These are phyloP conservation scores for Lucilia sericata DNA, from an alignment of 1,140 invertebrate species.

Conservation along the genomic window DNA sequence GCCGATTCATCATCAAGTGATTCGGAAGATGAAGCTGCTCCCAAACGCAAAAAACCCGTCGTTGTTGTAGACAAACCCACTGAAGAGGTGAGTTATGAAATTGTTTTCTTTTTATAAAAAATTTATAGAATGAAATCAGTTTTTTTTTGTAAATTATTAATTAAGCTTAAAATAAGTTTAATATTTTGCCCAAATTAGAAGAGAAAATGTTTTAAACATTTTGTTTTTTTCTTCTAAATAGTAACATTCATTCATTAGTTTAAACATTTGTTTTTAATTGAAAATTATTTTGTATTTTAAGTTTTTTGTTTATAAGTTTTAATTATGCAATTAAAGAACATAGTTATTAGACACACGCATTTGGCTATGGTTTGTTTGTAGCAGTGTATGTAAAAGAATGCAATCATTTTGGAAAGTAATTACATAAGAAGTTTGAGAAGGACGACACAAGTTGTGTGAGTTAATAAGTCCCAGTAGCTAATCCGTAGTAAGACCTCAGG, in stretches of 20 bases:
- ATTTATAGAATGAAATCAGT: neutral
- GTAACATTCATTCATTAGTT: neutral
- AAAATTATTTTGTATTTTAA: neutral
- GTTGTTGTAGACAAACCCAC: constrained; percentile 81
- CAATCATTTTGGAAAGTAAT: neutral
- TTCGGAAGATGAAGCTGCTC: constrained; percentile 76
- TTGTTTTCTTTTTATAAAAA: neutral
- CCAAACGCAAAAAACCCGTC: constrained; percentile 72
- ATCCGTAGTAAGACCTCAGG: too few relatives aligned
- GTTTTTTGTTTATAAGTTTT: neutral
- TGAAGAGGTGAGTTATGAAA: constrained; percentile 74
- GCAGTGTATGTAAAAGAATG: neutral
- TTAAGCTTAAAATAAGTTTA: too few relatives aligned
- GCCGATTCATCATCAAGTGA: constrained; percentile 83
- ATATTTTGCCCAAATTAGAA: neutral
- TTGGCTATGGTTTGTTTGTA: neutral
- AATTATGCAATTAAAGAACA: constrained; percentile 38
- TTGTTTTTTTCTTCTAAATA: neutral
- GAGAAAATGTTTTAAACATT: constrained; percentile 1
- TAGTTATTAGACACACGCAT: neutral
- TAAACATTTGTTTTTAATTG: neutral
- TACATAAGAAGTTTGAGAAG: too few relatives aligned
- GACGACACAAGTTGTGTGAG: too few relatives aligned
- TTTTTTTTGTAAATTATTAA: too few relatives aligned
- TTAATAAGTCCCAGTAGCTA: too few relatives aligned